Conservation (phyloP, 2,888 invertebrate species). For the Psylliodes chrysocephalus region DNA sequence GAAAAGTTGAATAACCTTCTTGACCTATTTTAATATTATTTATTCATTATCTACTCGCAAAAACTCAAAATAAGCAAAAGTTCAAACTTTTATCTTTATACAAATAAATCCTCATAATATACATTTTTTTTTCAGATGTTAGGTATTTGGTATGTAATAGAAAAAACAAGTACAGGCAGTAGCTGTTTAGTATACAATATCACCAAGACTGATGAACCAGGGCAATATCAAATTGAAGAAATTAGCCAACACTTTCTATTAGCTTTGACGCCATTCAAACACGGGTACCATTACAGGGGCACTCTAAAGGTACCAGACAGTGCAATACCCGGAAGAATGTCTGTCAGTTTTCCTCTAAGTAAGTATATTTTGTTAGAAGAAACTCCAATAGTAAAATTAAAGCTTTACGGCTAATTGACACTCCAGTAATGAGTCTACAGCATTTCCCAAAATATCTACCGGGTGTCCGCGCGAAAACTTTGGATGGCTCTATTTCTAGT, state of each 20-base stretch:
- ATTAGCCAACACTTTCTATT: conserved; percentile 76
- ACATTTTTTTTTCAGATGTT: conserved; percentile 74
- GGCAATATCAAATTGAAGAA: conserved; percentile 76
- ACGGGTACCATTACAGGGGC: conserved; percentile 83
- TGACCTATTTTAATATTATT: background rate
- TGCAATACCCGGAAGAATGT: conserved; percentile 77
- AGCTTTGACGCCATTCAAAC: conserved; percentile 79
- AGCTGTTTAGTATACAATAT: conserved; percentile 84
- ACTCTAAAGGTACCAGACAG: conserved; percentile 72
- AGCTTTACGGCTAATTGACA: too few relatives aligned
- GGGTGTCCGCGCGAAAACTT: too few relatives aligned
- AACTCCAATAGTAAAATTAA: too few relatives aligned
- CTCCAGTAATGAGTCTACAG: too few relatives aligned
- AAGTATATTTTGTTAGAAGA: conserved; percentile 64
- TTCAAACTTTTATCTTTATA: background rate
- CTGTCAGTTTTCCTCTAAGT: conserved; percentile 83
- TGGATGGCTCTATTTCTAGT: too few relatives aligned
- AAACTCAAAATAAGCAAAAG: background rate
- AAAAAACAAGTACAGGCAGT: conserved; percentile 85
- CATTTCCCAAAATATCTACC: too few relatives aligned
- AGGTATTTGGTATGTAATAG: conserved; percentile 84
- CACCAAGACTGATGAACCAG: conserved; percentile 75
- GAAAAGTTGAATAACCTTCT: background rate
- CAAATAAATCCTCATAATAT: too few relatives aligned
- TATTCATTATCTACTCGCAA: background rate